phyloP scores from a whole-genome alignment of 2,113 vertebrate genomes.

The Nyctibius bracteatus region DNA sequence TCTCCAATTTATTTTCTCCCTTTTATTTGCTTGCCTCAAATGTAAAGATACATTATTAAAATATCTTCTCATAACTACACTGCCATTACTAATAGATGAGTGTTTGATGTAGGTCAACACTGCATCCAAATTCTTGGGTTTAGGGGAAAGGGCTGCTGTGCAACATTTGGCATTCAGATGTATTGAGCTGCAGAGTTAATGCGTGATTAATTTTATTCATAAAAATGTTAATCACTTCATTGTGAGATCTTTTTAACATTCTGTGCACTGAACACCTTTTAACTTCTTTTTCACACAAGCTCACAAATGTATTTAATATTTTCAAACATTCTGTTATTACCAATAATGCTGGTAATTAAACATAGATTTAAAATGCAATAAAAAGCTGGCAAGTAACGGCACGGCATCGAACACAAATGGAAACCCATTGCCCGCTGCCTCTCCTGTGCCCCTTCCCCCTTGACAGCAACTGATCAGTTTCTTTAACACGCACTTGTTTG shows the following conservation, averaged over 20 bases:
- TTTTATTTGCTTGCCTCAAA: constrained; percentile 52
- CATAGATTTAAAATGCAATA: constrained; percentile 63
- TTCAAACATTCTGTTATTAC: constrained; percentile 59
- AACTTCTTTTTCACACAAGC: constrained; percentile 68
- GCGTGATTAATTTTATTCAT: constrained; percentile 86
- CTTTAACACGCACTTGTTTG: constrained; percentile 26
- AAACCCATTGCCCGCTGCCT: not conserved
- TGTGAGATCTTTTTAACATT: constrained; percentile 80
- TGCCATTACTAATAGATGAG: constrained; percentile 23
- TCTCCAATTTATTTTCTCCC: not conserved
- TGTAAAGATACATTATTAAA: constrained; percentile 38
- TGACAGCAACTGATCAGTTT: constrained; percentile 6
- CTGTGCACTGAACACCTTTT: constrained; percentile 67
- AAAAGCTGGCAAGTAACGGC: not conserved
- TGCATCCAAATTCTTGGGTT: constrained; percentile 49
- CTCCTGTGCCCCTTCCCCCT: not conserved
- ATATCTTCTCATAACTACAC: constrained; percentile 42
- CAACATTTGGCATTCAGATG: constrained; percentile 75
- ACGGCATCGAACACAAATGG: not conserved
- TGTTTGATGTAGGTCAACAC: constrained; percentile 47
- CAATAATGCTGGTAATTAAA: constrained; percentile 68
- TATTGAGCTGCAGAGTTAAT: constrained; percentile 72
- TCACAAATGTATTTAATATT: constrained; percentile 73
- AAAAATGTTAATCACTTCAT: constrained; percentile 85
- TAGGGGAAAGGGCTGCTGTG: constrained; percentile 39